Base-by-base conservation (phyloP, 2,888 invertebrate genomes). In the Eupithecia pulchellata region DNA sequence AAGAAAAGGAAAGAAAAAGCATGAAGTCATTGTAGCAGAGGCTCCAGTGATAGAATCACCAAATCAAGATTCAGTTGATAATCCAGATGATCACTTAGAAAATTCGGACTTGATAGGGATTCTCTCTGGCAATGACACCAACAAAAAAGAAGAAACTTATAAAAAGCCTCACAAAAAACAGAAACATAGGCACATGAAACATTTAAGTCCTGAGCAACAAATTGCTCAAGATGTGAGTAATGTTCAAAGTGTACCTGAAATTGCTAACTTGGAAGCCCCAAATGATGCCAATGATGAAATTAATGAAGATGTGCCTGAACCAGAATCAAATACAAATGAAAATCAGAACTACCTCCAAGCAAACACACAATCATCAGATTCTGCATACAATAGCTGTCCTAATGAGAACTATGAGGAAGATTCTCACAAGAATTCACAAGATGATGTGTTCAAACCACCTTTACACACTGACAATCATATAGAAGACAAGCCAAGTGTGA, bases 401-500 rank as follows among this genome's bases (percentile, higher is more conserved):
- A 91, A 91, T 84, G 94, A 95, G 73, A 87, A 89, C 73, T 89
- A 84, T 73, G 93, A 93, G 72, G 93, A 93, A 73, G 93, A 93
- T 68, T 79, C 82, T 65, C 88, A 85, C 36, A 92, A 85, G 87
- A 85, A 80, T 83, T 85, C 78, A 79, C 94, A 84, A 82, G 91
- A 89, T 84, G 94, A 89, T 85, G 86, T 91, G n/a, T 94, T 95
- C 75, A 92, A 91, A 83, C 93, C 90, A 72, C 95, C 88, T 72
- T 89, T 87, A 78, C 89, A 86, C 77, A 82, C 82, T 75, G 93
- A 93, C 74, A 89, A 87, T 70, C 86, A 89, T 64, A 78, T 87
- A 65, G 94, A 95, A 42, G 95, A 95, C 52, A 94, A 95, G 76
- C 94, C 95, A 62, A 91, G 95, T 85, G 96, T 96, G 27, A 97